Percentiles rank a stretch among this genome's conserved stretches.
Evolutionary conservation across 2,113 vertebrate genomes (phyloP).

Genomic region (Daboia siamensis): DNA sequence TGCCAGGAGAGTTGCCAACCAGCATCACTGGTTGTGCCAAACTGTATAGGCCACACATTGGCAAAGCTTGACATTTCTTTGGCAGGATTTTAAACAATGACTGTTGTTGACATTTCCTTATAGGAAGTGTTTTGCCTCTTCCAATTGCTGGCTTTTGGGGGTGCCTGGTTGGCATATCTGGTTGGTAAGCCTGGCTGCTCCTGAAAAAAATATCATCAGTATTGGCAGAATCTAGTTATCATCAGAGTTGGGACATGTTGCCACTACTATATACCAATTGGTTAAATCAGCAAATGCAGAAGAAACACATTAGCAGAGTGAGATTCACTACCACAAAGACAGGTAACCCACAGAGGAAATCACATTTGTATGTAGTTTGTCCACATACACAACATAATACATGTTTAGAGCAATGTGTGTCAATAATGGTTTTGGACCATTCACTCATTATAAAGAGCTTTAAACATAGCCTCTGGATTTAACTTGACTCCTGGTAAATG

Average conservation of each 20-base stretch:
- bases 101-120: not conserved
- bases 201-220: not conserved
- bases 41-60: not conserved
- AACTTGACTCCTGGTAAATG: not conserved
- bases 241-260: not conserved
- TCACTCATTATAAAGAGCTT: not conserved
- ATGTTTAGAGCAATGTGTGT: not conserved
- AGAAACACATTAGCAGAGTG: not conserved
- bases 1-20: not conserved
- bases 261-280: not conserved
- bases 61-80: not conserved
- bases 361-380: not conserved
- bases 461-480: not conserved
- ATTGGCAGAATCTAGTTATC: not conserved
- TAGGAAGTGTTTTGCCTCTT: not conserved
- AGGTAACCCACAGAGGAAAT: not conserved
- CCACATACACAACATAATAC: not conserved
- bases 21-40: not conserved
- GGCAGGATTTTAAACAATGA: not conserved
- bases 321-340: not conserved
- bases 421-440: not conserved
- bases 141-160: not conserved
- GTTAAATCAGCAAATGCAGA: not conserved
- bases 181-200: not conserved
- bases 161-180: not conserved